Conservation (phyloP, 2,113 vertebrate species). For the Azemiops feae region DNA sequence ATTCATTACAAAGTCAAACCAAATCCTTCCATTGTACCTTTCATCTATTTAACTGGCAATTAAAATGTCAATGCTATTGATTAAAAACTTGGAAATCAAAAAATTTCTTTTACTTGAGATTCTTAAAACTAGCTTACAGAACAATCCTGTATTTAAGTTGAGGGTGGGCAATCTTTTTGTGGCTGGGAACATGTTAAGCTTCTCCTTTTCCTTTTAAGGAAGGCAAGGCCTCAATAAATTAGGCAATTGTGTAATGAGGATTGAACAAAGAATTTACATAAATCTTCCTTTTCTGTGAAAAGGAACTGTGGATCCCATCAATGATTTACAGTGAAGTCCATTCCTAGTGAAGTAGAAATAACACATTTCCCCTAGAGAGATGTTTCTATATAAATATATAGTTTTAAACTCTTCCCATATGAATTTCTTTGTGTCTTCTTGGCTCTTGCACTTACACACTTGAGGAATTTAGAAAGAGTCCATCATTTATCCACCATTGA, state of each 20-base stretch:
- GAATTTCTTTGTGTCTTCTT: not conserved
- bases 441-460: not conserved
- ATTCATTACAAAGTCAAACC: constrained; percentile 38
- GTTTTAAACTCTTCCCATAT: not conserved
- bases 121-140: not conserved
- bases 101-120: constrained; percentile 1
- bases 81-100: constrained; percentile 14
- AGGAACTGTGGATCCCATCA: not conserved
- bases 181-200: not conserved
- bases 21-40: constrained; percentile 32
- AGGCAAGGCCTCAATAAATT: not conserved
- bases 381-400: not conserved
- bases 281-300: not conserved
- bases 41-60: constrained; percentile 29
- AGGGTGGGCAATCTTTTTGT: not conserved
- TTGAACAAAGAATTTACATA: not conserved
- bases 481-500: constrained; percentile 11
- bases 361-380: not conserved
- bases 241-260: not conserved
- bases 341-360: not conserved
- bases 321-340: not conserved
- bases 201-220: not conserved
- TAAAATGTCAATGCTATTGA: constrained; percentile 23
- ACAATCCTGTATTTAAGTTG: not conserved
- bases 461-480: not conserved